phyloP scores from a whole-genome alignment of 2,113 vertebrate species.

The Periophthalmus modestus region DNA sequence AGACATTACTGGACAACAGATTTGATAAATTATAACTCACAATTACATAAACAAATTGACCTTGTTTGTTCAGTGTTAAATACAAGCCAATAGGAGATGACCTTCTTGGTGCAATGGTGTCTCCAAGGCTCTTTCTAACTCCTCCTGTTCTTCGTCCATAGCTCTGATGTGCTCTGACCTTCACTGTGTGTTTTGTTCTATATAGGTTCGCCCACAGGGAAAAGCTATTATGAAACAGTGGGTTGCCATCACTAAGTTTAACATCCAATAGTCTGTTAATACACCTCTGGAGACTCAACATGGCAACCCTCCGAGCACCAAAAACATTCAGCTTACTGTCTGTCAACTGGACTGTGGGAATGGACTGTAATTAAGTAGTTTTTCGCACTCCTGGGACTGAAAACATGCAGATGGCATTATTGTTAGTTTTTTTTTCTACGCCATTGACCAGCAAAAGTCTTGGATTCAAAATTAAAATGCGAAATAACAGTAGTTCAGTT shows the following conservation, averaged over 20 bases:
- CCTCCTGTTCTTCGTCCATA: background rate
- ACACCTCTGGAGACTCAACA: conserved; percentile 1
- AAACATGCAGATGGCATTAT: too few relatives aligned
- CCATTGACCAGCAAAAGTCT: too few relatives aligned
- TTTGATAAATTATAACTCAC: background rate
- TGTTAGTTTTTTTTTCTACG: too few relatives aligned
- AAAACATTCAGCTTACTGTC: background rate
- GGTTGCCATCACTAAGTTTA: background rate
- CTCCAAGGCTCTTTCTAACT: background rate
- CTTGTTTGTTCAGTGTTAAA: background rate
- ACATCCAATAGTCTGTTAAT: conserved; percentile 1
- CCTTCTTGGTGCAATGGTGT: background rate
- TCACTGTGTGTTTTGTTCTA: background rate
- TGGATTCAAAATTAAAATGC: too few relatives aligned
- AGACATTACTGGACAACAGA: background rate
- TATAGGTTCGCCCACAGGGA: background rate
- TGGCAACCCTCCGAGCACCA: background rate
- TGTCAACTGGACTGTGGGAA: conserved; percentile 56
- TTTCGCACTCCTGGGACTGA: too few relatives aligned
- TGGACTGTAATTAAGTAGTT: conserved; percentile 70
- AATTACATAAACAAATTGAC: background rate
- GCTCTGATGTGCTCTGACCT: background rate
- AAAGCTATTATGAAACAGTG: conserved; percentile 3
- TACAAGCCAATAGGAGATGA: background rate
- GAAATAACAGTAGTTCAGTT: too few relatives aligned